Evolutionary conservation across 2,888 invertebrate genomes (phyloP), one percentile per base, ranked within the genome.

Genomic region (Kryphioiulus occultus): DNA sequence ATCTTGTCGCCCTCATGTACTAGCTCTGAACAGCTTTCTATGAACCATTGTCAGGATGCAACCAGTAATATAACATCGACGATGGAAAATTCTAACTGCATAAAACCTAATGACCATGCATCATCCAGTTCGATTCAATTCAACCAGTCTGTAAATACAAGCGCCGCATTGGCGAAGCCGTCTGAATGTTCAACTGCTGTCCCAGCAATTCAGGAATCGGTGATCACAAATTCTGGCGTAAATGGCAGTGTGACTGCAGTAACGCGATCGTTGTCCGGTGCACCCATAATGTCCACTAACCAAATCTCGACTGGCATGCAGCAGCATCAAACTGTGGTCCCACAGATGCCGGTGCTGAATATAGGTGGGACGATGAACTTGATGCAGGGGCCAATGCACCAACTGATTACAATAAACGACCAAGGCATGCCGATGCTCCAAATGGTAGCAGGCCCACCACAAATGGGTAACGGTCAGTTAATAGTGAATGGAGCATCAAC

Each of bases 211-310:
- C 47, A 87, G 30, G 87, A 85, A 86, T 47, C 87, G 4, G 17
- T 85, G 19, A 39, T 86, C n/a, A 42, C 87, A 17, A 78, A 78
- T 32, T 32, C 85, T n/a, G 44, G 85, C 3, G 78, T 30, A 4
- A 85, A 44, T n/a, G 53, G 47, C 42, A 68, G 88, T 5, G 82
- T 68, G 26, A 88, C 88, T 22, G 89, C 89, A 32, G 89, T 89
- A n/a, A 89, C 89, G 3, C 88, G 88, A 47, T 68, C 89, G 3
- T 53, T 89, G 19, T 87, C 88, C 10, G 87, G 88, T 78, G 86
- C 86, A 42, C 89, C 89, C 30, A 89, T 89, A 42, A 89, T 89
- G 89, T 89, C 89, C 19, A 89, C 89, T 4, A 88, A 82, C 86
- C 89, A 87, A 39, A 86, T 53, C 42, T 87, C 59, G 87, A 30